phyloP scores from a whole-genome alignment of 1,140 invertebrate species.

The Caerostris extrusa region DNA sequence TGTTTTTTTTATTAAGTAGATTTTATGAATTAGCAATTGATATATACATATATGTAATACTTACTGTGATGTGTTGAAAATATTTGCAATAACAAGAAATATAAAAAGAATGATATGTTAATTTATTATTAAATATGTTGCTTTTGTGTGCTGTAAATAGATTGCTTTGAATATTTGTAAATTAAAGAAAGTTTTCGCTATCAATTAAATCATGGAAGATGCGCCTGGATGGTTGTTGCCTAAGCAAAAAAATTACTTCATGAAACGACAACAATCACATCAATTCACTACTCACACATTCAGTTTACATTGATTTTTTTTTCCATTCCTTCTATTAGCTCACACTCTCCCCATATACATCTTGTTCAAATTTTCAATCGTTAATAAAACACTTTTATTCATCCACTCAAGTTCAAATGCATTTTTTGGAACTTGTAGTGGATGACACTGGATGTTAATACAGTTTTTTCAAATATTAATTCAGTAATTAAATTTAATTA shows the following conservation, averaged over 20 bases:
- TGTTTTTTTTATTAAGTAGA: not conserved
- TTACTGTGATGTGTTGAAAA: not conserved
- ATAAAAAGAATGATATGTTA: not conserved
- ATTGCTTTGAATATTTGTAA: not conserved
- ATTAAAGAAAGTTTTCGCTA: not conserved
- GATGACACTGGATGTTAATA: no score
- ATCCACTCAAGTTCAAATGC: no score
- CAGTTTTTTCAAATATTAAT: no score
- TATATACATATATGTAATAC: not conserved
- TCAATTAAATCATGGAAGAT: not conserved
- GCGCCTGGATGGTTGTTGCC: not conserved
- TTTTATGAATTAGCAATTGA: not conserved
- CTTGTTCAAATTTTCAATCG: no score
- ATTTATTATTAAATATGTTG: constrained; percentile 15
- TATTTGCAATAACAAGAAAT: not conserved
- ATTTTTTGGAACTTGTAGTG: no score
- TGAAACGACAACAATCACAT: no score
- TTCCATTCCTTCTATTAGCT: no score
- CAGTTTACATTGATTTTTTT: no score
- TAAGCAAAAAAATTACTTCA: not conserved
- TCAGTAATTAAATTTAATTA: no score
- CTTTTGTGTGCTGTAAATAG: not conserved
- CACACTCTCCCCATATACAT: no score
- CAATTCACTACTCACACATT: no score
- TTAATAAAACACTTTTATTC: no score